phyloP scores from a whole-genome alignment of 2,888 invertebrate genomes.

The Drosophila subsilvestris region DNA sequence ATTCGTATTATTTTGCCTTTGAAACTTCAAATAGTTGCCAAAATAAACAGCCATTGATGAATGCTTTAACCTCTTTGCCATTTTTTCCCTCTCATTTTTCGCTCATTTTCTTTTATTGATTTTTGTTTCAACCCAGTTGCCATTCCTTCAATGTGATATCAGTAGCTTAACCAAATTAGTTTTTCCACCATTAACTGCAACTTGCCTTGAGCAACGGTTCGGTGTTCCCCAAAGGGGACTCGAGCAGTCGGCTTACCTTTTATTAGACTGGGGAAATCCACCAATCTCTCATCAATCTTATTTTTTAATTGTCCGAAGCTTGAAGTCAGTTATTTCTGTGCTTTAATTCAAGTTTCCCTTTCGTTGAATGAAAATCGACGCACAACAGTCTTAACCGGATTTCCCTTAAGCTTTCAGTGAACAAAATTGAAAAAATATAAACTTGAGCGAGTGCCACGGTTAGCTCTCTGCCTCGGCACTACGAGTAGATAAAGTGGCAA shows the following conservation, averaged over 20 bases:
- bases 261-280: slow-evolving; percentile 30
- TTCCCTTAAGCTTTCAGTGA: slow-evolving; percentile 8
- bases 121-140: slow-evolving; percentile 2
- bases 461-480: not conserved
- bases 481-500: slow-evolving; percentile 19
- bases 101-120: slow-evolving; percentile 27
- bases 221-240: too few species aligned
- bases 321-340: not conserved
- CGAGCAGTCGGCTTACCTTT: too few species aligned
- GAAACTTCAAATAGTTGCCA: slow-evolving; percentile 17
- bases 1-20: not conserved
- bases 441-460: not conserved
- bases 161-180: slow-evolving; percentile 11
- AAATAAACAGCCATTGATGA: slow-evolving; percentile 17
- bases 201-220: too few species aligned
- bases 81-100: slow-evolving; percentile 20
- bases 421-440: slow-evolving; percentile 3
- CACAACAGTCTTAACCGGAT: slow-evolving; percentile 11
- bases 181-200: not conserved
- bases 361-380: not conserved
- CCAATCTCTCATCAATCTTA: slow-evolving; percentile 12
- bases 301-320: slow-evolving; percentile 45
- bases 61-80: slow-evolving; percentile 2
- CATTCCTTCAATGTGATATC: slow-evolving; percentile 18
- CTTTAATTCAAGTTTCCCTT: slow-evolving; percentile 2